phyloP scores from a whole-genome alignment of 2,797 vertebrate species.

The Protonibea diacanthus region DNA sequence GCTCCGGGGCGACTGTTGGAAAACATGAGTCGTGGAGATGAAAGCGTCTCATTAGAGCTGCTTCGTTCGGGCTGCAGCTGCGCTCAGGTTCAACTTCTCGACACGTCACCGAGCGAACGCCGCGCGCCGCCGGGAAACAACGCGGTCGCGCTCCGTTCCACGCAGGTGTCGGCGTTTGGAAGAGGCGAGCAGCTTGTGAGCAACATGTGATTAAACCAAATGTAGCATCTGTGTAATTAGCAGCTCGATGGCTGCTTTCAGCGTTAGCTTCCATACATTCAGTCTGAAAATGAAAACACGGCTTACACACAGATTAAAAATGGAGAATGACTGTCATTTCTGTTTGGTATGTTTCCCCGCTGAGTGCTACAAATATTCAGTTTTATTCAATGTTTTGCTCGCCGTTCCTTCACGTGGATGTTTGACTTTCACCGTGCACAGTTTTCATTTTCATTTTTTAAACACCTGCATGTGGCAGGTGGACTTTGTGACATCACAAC shows the following conservation, averaged over 20 bases:
- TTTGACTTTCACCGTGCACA: background rate
- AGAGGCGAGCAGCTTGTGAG: slow-evolving; percentile 1
- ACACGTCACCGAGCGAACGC: slow-evolving; percentile 12
- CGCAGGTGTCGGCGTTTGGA: slow-evolving; percentile 30
- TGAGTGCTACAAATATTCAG: too few relatives aligned
- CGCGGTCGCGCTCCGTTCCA: background rate
- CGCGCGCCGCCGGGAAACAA: slow-evolving; percentile 14
- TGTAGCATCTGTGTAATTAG: slow-evolving; percentile 32
- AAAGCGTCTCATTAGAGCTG: slow-evolving; percentile 55
- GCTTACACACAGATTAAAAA: background rate
- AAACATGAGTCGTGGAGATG: slow-evolving; percentile 32
- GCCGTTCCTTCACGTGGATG: background rate
- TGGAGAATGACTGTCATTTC: background rate
- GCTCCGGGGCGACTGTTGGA: slow-evolving; percentile 17
- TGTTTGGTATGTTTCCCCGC: background rate
- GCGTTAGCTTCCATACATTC: background rate
- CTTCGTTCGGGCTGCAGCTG: slow-evolving; percentile 8
- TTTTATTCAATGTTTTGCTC: too few relatives aligned
- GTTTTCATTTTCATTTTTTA: too few relatives aligned
- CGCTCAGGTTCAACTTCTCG: slow-evolving; percentile 9
- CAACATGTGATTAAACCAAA: slow-evolving; percentile 29
- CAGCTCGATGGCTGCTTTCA: slow-evolving; percentile 17
- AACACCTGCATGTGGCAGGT: background rate
- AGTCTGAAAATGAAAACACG: background rate
- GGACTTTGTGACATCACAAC: background rate